phyloP scores from a whole-genome alignment of 2,113 vertebrate species.

The Sphyrna mokarran region DNA sequence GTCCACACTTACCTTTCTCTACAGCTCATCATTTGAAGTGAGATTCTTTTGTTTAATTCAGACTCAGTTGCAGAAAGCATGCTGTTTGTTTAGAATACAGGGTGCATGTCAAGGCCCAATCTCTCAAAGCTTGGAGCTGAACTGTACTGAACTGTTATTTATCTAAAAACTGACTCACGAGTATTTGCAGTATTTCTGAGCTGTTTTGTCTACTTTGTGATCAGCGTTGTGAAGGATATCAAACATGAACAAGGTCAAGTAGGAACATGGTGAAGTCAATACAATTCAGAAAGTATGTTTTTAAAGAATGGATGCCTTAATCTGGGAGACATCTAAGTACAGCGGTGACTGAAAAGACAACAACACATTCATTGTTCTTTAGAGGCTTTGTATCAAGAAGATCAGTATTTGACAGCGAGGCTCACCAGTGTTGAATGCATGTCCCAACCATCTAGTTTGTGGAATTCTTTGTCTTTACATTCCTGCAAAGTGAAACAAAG shows the following conservation, averaged over 20 bases:
- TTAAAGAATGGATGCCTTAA: background rate
- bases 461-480: background rate
- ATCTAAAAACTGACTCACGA: background rate
- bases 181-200: background rate
- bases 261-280: conserved; percentile 5
- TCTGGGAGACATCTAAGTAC: background rate
- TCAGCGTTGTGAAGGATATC: background rate
- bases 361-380: background rate
- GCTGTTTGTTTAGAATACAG: background rate
- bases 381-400: background rate
- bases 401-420: background rate
- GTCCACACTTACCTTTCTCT: background rate
- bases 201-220: conserved; percentile 7
- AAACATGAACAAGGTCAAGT: conserved; percentile 2
- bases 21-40: background rate
- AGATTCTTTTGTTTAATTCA: background rate
- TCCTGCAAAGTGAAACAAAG: background rate
- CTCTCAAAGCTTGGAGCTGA: background rate
- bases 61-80: background rate
- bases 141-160: background rate
- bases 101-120: too few species aligned
- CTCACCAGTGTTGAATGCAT: background rate
- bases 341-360: background rate
- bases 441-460: background rate
- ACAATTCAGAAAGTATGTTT: background rate